Evolutionary conservation across 2,888 invertebrate genomes (phyloP).

Genomic region (Apotomis turbidana): DNA sequence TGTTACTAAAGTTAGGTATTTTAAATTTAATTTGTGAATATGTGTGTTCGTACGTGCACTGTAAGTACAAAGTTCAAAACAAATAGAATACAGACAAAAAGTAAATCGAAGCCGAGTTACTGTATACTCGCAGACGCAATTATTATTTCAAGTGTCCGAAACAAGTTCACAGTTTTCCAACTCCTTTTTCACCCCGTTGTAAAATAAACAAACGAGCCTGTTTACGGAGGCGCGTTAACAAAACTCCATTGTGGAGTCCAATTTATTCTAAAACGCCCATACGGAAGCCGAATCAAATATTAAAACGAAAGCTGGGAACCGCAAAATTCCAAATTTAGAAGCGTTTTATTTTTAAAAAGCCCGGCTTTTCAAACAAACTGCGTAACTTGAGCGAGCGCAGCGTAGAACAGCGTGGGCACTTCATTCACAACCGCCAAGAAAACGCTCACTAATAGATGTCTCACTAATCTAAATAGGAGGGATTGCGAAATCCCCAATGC

Average conservation of each 20-base stretch:
- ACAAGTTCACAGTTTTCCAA: conserved; percentile 26
- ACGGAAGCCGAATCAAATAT: conserved; percentile 38
- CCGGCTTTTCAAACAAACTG: conserved; percentile 29
- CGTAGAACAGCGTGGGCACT: neutral
- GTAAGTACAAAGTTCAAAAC: too few species aligned
- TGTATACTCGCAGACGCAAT: conserved; percentile 6
- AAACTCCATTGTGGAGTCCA: conserved; percentile 38
- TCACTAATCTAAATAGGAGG: neutral
- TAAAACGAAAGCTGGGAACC: conserved; percentile 38
- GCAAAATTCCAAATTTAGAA: conserved; percentile 39
- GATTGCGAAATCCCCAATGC: too few species aligned
- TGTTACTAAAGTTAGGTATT: too few species aligned
- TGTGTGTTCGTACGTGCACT: too few species aligned
- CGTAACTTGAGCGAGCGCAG: conserved; percentile 18
- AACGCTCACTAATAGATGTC: neutral
- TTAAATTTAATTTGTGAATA: too few species aligned
- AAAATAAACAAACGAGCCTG: conserved; percentile 27
- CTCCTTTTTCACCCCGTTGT: conserved; percentile 3
- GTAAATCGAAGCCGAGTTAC: neutral
- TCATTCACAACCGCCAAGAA: neutral
- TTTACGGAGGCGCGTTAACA: conserved; percentile 22
- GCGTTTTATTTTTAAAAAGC: conserved; percentile 37
- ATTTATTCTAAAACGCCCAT: conserved; percentile 39
- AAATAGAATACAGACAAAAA: too few species aligned
- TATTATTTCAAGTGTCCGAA: conserved; percentile 24